Evolutionary conservation across 2,113 vertebrate genomes (phyloP).

Genomic region (Otocyon megalotis): DNA sequence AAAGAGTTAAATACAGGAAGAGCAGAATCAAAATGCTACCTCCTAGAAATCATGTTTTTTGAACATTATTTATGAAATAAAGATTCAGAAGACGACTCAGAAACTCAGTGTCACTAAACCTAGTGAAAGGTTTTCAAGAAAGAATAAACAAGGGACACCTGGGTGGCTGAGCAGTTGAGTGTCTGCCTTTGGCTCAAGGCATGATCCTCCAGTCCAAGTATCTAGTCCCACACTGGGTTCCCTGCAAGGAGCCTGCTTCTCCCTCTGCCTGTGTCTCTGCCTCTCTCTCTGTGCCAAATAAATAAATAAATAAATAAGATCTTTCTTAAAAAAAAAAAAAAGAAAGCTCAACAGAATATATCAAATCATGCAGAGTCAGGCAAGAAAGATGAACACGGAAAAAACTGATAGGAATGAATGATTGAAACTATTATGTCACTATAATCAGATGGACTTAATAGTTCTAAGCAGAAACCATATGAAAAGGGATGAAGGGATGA

Average conservation of each 20-base stretch:
- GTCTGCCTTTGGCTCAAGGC: too few relatives aligned
- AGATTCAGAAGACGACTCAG: neutral
- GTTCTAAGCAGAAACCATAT: neutral
- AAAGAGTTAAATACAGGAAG: neutral
- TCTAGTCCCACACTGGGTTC: too few relatives aligned
- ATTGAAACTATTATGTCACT: neutral
- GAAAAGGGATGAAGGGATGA: neutral
- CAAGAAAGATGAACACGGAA: neutral
- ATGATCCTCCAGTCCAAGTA: too few relatives aligned
- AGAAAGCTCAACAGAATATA: neutral
- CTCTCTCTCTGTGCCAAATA: too few relatives aligned
- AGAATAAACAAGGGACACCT: neutral
- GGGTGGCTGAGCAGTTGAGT: too few relatives aligned
- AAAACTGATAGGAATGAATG: neutral
- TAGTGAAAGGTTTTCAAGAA: neutral
- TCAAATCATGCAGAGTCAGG: neutral
- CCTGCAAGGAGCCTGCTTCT: too few relatives aligned
- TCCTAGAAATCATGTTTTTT: neutral
- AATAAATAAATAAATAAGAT: too few relatives aligned
- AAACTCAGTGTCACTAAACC: neutral
- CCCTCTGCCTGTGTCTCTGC: too few relatives aligned
- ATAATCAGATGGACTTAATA: neutral
- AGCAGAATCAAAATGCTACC: neutral
- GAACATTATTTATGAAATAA: neutral
- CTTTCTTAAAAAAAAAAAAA: too few relatives aligned